Percentiles rank a stretch among this genome's conserved stretches.
These are phyloP conservation scores for Drosophila mayri DNA, from an alignment of 1,140 invertebrate species.

Conservation along the genomic window DNA sequence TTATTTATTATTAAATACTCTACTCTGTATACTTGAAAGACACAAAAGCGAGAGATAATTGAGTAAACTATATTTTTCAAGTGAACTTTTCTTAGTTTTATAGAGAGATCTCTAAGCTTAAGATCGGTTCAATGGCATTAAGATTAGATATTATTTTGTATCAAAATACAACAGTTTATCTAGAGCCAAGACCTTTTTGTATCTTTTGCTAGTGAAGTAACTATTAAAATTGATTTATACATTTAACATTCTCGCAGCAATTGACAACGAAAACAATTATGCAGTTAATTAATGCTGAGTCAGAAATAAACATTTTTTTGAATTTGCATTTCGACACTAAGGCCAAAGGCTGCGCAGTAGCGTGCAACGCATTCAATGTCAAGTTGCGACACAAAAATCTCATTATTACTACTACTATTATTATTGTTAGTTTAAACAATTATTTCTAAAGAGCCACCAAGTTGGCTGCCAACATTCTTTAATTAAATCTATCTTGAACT, in stretches of 20 bases:
- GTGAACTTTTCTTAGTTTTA: not conserved
- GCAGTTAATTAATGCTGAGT: constrained; percentile 18
- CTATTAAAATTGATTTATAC: too few species aligned
- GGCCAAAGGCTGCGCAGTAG: constrained; percentile 33
- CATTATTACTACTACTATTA: constrained; percentile 18
- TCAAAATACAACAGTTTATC: too few species aligned
- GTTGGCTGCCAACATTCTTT: not conserved
- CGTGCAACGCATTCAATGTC: constrained; percentile 61
- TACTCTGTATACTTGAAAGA: not conserved
- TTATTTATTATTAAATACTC: constrained; percentile 34
- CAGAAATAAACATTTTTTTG: constrained; percentile 15
- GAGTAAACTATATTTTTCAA: not conserved
- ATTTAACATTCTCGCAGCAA: constrained; percentile 3
- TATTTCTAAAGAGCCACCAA: not conserved
- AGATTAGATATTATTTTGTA: too few species aligned
- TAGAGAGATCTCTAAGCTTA: constrained; percentile 3
- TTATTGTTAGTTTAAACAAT: constrained; percentile 14
- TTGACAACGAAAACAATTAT: constrained; percentile 8
- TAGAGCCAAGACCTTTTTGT: too few species aligned
- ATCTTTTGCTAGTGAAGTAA: too few species aligned
- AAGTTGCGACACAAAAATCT: constrained; percentile 34
- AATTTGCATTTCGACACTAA: constrained; percentile 16
- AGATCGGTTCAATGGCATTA: constrained; percentile 12
- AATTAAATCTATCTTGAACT: not conserved
- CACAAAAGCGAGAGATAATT: not conserved